Base-by-base conservation (phyloP, 2,113 vertebrate genomes). In the Eidolon helvum region DNA sequence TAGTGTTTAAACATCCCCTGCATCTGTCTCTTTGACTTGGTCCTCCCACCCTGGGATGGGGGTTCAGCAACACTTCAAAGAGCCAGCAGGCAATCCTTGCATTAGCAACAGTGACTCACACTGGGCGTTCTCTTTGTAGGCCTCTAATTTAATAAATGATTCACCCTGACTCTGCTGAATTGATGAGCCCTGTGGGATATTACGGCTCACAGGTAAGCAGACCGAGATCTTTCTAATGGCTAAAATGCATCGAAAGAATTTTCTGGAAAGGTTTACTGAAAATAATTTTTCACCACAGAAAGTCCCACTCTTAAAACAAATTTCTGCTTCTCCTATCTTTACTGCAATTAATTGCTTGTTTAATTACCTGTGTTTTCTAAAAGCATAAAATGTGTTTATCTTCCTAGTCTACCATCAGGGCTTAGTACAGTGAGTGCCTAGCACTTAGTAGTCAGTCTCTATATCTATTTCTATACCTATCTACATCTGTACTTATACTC, bases 121-220 rank as follows among this genome's bases (percentile, higher is more conserved):
- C 84, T 74, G 92, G 89, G 90, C 18, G 30, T 83, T 74, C 90
- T 96, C 90, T 96, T 15, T 65, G 74, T 75, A 83, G 55, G 55
- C 18, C 75, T 69, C 92, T 96, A 79, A 95, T 87, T 63, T 91
- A 93, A 96, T 96, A 93, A 93, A 97, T 93, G 92, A 92, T 95
- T 92, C 90, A 90, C 72, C 21, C 92, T 90, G 74, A 93, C 69
- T 94, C 65, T 63, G 28, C 53, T 50, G 94, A 95, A 78, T 38
- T 74, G 72, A 93, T 45, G 72, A 79, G 33, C 75, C 87, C 79
- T 66, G 33, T n/a, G 69, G 65, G 75, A 14, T 82, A 26, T 16
- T 30, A 69, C 7, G 72, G 57, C 85, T 87, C 59, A 57, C 80
- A 63, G 68, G 65, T 16, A 77, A 21, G 61, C 78, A 93, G 83